Percentiles rank a stretch among this genome's conserved stretches.
Evolutionary conservation across 1,140 invertebrate species (phyloP).

Genomic region (Conus betulinus): DNA sequence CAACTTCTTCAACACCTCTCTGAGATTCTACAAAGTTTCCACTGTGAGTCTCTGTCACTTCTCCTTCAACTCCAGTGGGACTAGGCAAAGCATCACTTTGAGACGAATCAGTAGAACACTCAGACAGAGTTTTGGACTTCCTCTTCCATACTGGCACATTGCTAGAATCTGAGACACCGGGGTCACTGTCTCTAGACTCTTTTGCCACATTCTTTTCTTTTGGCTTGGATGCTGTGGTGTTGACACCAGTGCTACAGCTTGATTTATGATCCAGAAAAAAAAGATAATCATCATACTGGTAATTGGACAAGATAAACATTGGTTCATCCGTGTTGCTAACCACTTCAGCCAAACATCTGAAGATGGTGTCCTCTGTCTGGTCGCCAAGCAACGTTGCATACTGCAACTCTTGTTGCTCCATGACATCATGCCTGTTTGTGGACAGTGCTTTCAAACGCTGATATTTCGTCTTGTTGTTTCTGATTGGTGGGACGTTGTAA

Average conservation of each 20-base stretch:
- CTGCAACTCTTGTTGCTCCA: neutral
- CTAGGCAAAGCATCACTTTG: neutral
- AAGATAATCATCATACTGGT: constrained; percentile 20
- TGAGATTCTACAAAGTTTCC: neutral
- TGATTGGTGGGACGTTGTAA: neutral
- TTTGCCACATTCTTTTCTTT: neutral
- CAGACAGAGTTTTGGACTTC: neutral
- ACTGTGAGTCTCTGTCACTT: neutral
- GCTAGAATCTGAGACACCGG: too few species aligned
- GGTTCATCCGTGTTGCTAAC: neutral
- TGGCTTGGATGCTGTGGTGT: neutral
- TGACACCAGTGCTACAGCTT: neutral
- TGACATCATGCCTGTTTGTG: neutral
- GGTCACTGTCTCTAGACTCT: too few species aligned
- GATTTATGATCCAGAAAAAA: neutral
- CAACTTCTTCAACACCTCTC: neutral
- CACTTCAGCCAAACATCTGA: neutral
- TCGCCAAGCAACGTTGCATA: neutral
- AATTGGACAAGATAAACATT: constrained; percentile 9
- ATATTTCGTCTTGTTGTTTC: neutral
- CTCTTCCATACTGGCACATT: neutral
- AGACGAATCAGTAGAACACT: neutral
- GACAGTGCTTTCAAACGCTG: neutral
- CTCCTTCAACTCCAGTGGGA: neutral
- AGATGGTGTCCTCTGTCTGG: constrained; percentile 11